A percentile compares a stretch with the other conserved stretches of the same genome.
Evolutionary conservation across 2,888 invertebrate species (phyloP).

Genomic region (Andrena trimmerana): DNA sequence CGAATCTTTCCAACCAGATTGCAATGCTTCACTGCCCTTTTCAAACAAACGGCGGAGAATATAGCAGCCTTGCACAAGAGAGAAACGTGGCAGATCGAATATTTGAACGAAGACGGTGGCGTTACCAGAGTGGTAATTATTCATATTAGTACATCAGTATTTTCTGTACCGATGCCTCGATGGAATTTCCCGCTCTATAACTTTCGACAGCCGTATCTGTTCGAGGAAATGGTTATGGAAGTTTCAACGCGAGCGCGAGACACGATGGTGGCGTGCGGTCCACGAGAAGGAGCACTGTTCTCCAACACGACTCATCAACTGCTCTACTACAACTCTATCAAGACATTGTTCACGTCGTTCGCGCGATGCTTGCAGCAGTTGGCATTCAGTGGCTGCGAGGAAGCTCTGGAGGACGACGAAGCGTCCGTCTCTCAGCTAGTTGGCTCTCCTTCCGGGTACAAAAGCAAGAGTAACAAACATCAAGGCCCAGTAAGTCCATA

Average conservation of each 20-base stretch:
- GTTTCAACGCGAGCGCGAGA: constrained; percentile 90
- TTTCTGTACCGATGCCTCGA: neutral
- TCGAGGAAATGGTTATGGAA: constrained; percentile 91
- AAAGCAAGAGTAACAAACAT: constrained; percentile 78
- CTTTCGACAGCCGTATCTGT: constrained; percentile 88
- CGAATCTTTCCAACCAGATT: constrained; percentile 84
- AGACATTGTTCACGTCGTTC: constrained; percentile 81
- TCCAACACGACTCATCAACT: constrained; percentile 85
- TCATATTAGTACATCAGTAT: neutral
- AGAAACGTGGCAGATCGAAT: constrained; percentile 95
- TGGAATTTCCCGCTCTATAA: constrained; percentile 11
- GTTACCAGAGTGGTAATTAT: constrained; percentile 91
- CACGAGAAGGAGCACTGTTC: constrained; percentile 88
- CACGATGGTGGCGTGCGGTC: constrained; percentile 90
- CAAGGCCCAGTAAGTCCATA: constrained; percentile 79
- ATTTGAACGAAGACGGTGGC: constrained; percentile 93
- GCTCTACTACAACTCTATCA: constrained; percentile 80
- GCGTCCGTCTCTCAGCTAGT: constrained; percentile 88
- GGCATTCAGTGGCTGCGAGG: constrained; percentile 90
- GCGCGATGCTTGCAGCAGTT: constrained; percentile 90
- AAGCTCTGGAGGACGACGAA: constrained; percentile 86
- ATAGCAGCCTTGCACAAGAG: constrained; percentile 89
- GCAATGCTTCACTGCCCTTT: constrained; percentile 93
- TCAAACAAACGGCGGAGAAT: constrained; percentile 93
- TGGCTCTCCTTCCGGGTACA: constrained; percentile 87